These are phyloP conservation scores for Drosophila kambysellisi DNA, from an alignment of 2,888 invertebrate genomes.

Conservation along the genomic window DNA sequence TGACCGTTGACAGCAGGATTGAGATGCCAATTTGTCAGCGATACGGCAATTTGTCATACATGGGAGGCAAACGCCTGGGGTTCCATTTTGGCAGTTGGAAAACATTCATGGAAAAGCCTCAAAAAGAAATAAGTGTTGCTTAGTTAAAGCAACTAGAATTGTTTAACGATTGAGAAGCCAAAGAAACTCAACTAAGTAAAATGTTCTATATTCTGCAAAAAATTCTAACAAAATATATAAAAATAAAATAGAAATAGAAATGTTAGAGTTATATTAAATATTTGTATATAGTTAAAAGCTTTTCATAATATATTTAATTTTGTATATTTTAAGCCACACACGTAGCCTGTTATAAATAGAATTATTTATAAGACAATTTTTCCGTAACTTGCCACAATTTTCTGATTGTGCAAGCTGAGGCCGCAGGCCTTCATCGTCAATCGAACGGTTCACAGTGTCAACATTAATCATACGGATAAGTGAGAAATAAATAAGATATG, in stretches of 20 bases:
- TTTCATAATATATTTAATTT: neutral
- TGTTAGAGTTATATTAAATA: neutral
- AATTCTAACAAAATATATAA: neutral
- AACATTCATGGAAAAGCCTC: neutral
- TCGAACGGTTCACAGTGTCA: conserved; percentile 4
- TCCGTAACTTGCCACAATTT: conserved; percentile 1
- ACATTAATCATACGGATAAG: conserved; percentile 39
- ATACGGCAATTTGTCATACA: conserved; percentile 49
- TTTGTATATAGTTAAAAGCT: neutral
- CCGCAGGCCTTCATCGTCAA: conserved; percentile 7
- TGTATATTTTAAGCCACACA: neutral
- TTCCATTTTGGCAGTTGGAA: neutral
- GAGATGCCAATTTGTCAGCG: conserved; percentile 60
- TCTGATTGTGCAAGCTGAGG: conserved; percentile 11
- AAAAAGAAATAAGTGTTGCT: neutral
- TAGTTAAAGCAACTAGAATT: neutral
- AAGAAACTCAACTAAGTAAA: neutral
- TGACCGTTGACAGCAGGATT: conserved; percentile 59
- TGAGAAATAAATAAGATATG: conserved; percentile 28
- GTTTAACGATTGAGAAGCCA: neutral
- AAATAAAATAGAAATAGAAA: neutral
- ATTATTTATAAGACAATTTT: neutral
- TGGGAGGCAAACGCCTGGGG: neutral
- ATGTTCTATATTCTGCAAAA: neutral
- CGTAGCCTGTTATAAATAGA: neutral